These are phyloP conservation scores for Melitaea cinxia DNA, from an alignment of 1,140 invertebrate species.

Conservation along the genomic window DNA sequence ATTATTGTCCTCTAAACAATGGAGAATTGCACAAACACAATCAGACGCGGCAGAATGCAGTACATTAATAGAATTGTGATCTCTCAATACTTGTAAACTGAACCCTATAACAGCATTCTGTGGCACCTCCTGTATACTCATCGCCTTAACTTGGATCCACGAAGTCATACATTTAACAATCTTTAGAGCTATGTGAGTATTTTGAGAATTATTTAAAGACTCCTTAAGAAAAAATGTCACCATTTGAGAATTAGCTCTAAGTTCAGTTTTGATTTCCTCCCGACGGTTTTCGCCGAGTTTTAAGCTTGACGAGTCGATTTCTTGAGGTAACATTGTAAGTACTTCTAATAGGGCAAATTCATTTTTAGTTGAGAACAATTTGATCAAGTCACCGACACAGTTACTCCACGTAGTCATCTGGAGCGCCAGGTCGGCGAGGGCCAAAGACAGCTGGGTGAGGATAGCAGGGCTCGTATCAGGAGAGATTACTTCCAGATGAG, in stretches of 20 bases:
- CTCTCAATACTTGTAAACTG: slow-evolving; percentile 86
- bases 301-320: slow-evolving; percentile 92
- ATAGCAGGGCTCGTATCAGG: slow-evolving; percentile 92
- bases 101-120: slow-evolving; percentile 86
- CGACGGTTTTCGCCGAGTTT: slow-evolving; percentile 95
- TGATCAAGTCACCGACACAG: slow-evolving; percentile 92
- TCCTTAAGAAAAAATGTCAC: slow-evolving; percentile 89
- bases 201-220: slow-evolving; percentile 84
- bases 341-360: slow-evolving; percentile 94
- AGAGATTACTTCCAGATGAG: slow-evolving; percentile 93
- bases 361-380: slow-evolving; percentile 85
- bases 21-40: slow-evolving; percentile 93
- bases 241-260: slow-evolving; percentile 85
- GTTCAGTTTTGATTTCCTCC: slow-evolving; percentile 90
- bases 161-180: slow-evolving; percentile 90
- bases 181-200: slow-evolving; percentile 81
- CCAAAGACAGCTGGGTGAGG: slow-evolving; percentile 95
- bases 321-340: slow-evolving; percentile 97
- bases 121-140: slow-evolving; percentile 84
- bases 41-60: slow-evolving; percentile 96
- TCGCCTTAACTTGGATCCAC: slow-evolving; percentile 89
- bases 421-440: slow-evolving; percentile 95
- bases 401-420: slow-evolving; percentile 97
- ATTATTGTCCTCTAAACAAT: slow-evolving; percentile 89
- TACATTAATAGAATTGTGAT: slow-evolving; percentile 84